phyloP scores from a whole-genome alignment of 2,797 vertebrate genomes.

The Xenops minutus region DNA sequence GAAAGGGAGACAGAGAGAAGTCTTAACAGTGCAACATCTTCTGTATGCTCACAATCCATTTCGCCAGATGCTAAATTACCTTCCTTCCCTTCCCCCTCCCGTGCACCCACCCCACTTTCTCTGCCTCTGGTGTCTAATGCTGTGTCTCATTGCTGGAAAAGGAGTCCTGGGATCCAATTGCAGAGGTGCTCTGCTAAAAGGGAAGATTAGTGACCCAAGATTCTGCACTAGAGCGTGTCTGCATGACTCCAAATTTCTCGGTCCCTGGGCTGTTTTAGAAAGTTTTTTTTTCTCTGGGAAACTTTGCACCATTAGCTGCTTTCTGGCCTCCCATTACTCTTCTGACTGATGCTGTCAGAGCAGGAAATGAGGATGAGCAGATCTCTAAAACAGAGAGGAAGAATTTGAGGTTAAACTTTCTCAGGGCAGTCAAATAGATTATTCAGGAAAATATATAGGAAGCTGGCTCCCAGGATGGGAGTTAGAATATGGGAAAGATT shows the following conservation, averaged over 20 bases:
- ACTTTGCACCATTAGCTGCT: slow-evolving; percentile 33
- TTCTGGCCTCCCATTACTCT: slow-evolving; percentile 37
- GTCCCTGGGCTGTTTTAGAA: neutral
- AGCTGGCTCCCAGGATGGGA: neutral
- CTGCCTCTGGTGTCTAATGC: neutral
- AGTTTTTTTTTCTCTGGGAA: neutral
- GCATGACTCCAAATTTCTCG: neutral
- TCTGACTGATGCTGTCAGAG: slow-evolving; percentile 9
- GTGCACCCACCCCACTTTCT: neutral
- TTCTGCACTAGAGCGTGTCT: neutral
- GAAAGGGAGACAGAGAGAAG: slow-evolving; percentile 15
- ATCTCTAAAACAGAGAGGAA: neutral
- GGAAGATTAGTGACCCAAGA: neutral
- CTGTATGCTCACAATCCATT: slow-evolving; percentile 37
- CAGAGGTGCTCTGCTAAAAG: neutral
- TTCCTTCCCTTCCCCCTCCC: neutral
- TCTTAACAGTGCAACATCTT: slow-evolving; percentile 15
- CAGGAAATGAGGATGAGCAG: neutral
- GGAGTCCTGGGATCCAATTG: slow-evolving; percentile 20
- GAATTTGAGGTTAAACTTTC: neutral
- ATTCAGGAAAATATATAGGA: neutral
- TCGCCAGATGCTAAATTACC: slow-evolving; percentile 48
- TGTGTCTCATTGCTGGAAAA: neutral
- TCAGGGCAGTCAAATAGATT: neutral
- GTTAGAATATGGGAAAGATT: neutral